Evolutionary conservation across 2,888 invertebrate species (phyloP), one percentile per base, ranked within the genome.

Genomic region (Tetheella fluctuosa): DNA sequence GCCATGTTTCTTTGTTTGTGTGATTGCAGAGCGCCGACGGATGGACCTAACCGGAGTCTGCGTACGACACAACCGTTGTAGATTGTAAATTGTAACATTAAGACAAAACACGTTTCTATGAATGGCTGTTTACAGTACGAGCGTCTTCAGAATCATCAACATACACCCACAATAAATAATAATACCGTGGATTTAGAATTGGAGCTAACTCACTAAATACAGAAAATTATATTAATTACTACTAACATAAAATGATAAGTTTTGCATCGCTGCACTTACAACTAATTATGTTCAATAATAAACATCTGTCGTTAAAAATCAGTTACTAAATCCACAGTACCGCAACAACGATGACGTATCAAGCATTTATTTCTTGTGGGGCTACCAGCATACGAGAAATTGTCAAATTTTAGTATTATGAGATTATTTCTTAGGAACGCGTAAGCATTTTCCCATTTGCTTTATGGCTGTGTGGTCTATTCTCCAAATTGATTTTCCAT

Each of bases 1-100:
- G 92, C 92, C 91, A 93, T 91, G 90, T 91, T 77, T 73, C 82
- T 90, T 84, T 90, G 86, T 91, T 91, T 90, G 83, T 90, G 84
- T 92, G 90, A 83, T 93, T 92, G 71, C 92, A 93, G 92, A 89
- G 77, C 63, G 73, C 74, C 75, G 79, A 73, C 73, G 74, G 76
- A 71, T 73, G 76, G 73, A 74, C 73, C 78, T 73, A 72, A 74
- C 68, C 77, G 73, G 79, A 75, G 77, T 71, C 74, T 75, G 76
- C 76, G 76, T 55, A 55, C 79, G 79, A 79, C 82, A 82, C 83
- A 80, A 80, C 80, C 78, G 34, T 82, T 84, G 70, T 91, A 90
- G 86, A 85, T 81, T 77, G 68, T 88, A 86, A 83, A 69, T 67
- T 71, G 64, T 78, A 79, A 67, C 71, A 68, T 57, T 81, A 87